Evolutionary conservation across 2,797 vertebrate species (phyloP), one percentile per base, ranked within the genome.

Genomic region (Tamandua tetradactyla): DNA sequence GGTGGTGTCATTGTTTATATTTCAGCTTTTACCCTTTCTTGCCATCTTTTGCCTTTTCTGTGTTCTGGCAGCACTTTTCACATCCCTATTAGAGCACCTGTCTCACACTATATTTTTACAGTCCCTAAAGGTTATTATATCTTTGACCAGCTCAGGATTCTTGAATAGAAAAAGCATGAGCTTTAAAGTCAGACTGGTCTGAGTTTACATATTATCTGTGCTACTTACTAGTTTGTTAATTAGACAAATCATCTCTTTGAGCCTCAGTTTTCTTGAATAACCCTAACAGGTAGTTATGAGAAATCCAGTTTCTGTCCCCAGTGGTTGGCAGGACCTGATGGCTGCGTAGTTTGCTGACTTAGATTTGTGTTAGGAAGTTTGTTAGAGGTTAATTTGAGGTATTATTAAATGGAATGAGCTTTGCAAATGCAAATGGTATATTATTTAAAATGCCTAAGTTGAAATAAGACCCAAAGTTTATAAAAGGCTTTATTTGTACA

Each of bases 331-430:
- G 68, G 47, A 40, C 18, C 40, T 32, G 20, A 2, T 82, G 52
- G 47, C 44, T 66, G 32, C 40, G 61, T 1, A 42, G 72, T 52
- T 47, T 55, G 37, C 64, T 74, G 64, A 84, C 40, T 68, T 91
- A 15, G n/a, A n/a, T n/a, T n/a, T n/a, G n/a, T n/a, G 55, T 71
- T 82, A 86, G 32, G 20, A 82, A 93, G 69, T 72, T 71, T 86
- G n/a, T 78, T 64, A 78, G 40, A 91, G 18, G 40, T 89, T 87
- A 71, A 62, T n/a, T 76, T 86, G 82, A 92, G 72, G 84, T 84
- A 74, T 88, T 87, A 80, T 61, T 85, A 90, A 94, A 55, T 78
- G 64, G 30, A 81, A 5, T 86, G 64, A 80, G 17, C 72, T 25
- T 76, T 93, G 49, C 23, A 93, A 72, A 68, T 93, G 49, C 23